These are phyloP conservation scores for Drosophila tanythrix DNA, from an alignment of 2,888 invertebrate species.

Conservation along the genomic window DNA sequence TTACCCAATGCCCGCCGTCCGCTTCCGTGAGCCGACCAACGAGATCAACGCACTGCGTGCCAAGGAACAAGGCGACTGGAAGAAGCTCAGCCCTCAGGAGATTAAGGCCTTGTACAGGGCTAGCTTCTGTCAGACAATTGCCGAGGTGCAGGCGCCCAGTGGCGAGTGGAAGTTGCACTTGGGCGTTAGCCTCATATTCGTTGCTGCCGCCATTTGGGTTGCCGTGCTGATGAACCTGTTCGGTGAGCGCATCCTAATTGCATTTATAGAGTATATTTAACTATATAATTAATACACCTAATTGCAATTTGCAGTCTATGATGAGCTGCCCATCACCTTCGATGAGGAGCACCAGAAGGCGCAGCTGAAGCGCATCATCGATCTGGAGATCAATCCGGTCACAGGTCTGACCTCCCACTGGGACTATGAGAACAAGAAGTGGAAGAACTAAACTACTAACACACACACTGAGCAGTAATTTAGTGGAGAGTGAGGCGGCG, in stretches of 20 bases:
- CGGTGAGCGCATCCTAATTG: constrained; percentile 61
- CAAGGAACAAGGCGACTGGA: constrained; percentile 99
- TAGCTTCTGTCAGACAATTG: constrained; percentile 96
- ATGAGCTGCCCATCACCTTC: constrained; percentile 89
- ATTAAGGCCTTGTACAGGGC: constrained; percentile 97
- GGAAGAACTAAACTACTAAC: constrained; percentile 88
- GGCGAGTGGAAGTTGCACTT: constrained; percentile 85
- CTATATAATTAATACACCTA: too few species aligned
- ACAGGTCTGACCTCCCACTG: constrained; percentile 93
- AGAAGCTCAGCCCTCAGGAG: constrained; percentile 93
- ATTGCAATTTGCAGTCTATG: constrained; percentile 85
- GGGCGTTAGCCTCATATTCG: constrained; percentile 85
- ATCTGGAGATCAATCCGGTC: constrained; percentile 91
- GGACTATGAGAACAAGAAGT: constrained; percentile 96
- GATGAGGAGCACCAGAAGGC: constrained; percentile 91
- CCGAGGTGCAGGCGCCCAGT: constrained; percentile 90
- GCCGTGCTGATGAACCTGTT: constrained; percentile 81
- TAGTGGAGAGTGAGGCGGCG: constrained; percentile 60
- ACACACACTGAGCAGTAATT: constrained; percentile 45
- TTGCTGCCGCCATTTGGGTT: constrained; percentile 77
- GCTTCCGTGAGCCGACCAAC: constrained; percentile 92
- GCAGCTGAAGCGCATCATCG: constrained; percentile 92
- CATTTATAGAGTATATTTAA: not conserved
- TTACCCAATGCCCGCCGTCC: constrained; percentile 95
- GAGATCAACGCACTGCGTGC: constrained; percentile 91